Percentiles rank a stretch among this genome's conserved stretches.
phyloP scores from a whole-genome alignment of 2,888 invertebrate species.

The Seira ritae region DNA sequence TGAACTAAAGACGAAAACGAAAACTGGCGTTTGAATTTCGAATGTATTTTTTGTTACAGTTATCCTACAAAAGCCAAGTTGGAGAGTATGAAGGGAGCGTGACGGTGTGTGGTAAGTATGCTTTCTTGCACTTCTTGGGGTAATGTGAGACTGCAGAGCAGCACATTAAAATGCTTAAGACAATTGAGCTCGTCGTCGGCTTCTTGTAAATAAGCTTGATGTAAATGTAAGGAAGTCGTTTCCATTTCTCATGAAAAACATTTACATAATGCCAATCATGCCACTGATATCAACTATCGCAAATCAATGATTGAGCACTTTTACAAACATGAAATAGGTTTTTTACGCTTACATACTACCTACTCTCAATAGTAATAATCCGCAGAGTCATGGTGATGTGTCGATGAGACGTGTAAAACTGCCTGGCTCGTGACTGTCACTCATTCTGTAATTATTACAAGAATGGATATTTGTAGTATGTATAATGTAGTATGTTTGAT shows the following conservation, averaged over 20 bases:
- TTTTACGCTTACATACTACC: background rate
- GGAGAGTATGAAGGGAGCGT: conserved; percentile 93
- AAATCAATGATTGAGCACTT: conserved; percentile 14
- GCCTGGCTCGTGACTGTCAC: conserved; percentile 23
- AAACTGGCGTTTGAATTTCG: too few relatives aligned
- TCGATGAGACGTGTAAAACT: background rate
- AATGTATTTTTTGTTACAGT: conserved; percentile 77
- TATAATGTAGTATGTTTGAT: too few relatives aligned
- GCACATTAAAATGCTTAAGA: too few relatives aligned
- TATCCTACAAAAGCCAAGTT: conserved; percentile 90
- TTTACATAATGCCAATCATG: conserved; percentile 14
- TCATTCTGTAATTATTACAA: conserved; percentile 17
- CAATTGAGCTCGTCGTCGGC: too few relatives aligned
- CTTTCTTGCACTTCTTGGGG: background rate
- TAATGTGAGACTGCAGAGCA: background rate
- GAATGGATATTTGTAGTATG: background rate
- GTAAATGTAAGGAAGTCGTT: background rate
- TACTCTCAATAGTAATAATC: background rate
- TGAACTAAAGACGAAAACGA: too few relatives aligned
- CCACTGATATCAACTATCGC: background rate
- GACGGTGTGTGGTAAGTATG: conserved; percentile 84
- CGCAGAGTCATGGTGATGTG: background rate
- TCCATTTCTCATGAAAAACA: background rate
- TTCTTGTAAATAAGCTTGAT: conserved; percentile 11
- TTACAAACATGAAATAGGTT: background rate